Evolutionary conservation across 2,888 invertebrate species (phyloP).

Genomic region (Drosophila monieri): DNA sequence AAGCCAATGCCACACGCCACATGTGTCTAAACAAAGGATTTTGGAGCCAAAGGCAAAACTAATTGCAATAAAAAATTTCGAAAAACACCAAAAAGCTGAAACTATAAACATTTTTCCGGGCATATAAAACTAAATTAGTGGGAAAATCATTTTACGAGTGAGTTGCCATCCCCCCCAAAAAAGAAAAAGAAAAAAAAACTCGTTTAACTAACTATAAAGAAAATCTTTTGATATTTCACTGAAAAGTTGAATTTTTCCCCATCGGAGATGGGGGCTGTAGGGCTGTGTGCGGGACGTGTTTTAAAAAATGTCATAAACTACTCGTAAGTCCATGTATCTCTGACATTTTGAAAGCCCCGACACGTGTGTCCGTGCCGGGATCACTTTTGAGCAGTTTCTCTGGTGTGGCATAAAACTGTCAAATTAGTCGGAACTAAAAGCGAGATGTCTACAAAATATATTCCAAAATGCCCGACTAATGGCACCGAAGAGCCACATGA

Average conservation of each 20-base stretch:
- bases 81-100: constrained; percentile 40
- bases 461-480: constrained; percentile 50
- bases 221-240: constrained; percentile 7
- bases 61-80: constrained; percentile 61
- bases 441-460: constrained; percentile 59
- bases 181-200: constrained; percentile 24
- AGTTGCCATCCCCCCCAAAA: background rate
- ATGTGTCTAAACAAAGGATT: constrained; percentile 76
- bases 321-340: constrained; percentile 53
- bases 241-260: constrained; percentile 43
- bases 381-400: constrained; percentile 33
- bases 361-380: constrained; percentile 48
- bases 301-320: constrained; percentile 75
- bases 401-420: constrained; percentile 70
- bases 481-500: constrained; percentile 40
- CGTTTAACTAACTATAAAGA: constrained; percentile 18
- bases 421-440: constrained; percentile 66
- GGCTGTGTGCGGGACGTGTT: constrained; percentile 59
- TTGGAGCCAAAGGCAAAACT: constrained; percentile 60
- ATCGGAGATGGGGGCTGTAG: background rate
- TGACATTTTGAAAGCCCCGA: constrained; percentile 71
- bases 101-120: constrained; percentile 51
- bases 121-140: constrained; percentile 69
- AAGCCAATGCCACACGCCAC: constrained; percentile 52
- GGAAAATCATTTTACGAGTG: constrained; percentile 69